Base-by-base conservation (phyloP, 2,113 vertebrate genomes). In the Odontophorus gujanensis region DNA sequence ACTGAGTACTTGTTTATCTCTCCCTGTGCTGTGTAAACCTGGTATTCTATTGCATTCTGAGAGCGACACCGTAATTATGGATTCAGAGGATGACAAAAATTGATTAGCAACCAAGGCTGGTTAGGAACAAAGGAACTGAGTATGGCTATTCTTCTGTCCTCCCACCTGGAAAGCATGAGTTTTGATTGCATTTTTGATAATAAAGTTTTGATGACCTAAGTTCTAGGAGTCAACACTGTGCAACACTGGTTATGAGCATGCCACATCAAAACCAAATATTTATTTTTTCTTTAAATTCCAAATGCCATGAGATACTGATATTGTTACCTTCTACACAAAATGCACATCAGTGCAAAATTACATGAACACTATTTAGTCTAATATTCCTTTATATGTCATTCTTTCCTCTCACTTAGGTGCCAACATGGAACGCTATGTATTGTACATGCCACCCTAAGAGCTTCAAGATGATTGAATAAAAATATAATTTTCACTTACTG, bases 21-120 rank as follows among this genome's bases (percentile, higher is more conserved):
- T 97, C 67, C 84, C 82, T 91, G 47, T 95, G 86, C 95, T 93
- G 74, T 96, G 95, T 97, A 97, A 97, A 96, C 95, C 94, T 92
- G 90, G 94, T 89, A 82, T 90, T 95, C 87, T 88, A 47, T 94
- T 95, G 95, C 96, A 94, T 92, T 93, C 81, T 96, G 96, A 97
- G 95, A 96, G 47, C 10, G 25, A 93, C 92, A 95, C 93, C 69
- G 45, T 97, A 97, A 96, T 98, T 97, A 96, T 67, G 94, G 92
- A 86, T 93, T 81, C 92, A 72, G 88, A 89, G 68, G 81, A 79
- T 4, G n/a, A 85, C 83, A 92, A 96, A 95, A 92, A 89, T 65
- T 89, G 69, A 84, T 95, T 93, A 96, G 84, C 72, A 87, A 75
- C 82, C 47, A 65, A 62, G 72, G 58, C 90, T 89, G 65, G 67